Conservation (phyloP, 1,140 invertebrate genomes). For the Ceratoteleas bidentatus region DNA sequence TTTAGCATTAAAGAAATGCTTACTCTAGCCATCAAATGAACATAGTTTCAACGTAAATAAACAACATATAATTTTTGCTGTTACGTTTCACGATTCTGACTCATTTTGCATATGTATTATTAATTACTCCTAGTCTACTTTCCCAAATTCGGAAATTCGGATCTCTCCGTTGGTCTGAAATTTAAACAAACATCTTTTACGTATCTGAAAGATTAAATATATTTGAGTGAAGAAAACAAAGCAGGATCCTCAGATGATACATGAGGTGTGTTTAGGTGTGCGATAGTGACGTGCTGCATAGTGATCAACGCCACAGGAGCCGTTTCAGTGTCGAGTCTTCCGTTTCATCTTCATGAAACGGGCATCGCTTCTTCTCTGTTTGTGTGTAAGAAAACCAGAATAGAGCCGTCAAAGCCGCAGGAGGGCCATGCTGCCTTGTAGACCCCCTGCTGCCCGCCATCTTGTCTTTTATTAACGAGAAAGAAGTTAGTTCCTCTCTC, state of each 20-base stretch:
- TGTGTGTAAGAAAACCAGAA: constrained; percentile 76
- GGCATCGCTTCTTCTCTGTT: constrained; percentile 64
- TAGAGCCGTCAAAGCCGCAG: constrained; percentile 82
- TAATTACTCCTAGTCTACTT: too few relatives aligned
- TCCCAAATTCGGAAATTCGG: constrained; percentile 17
- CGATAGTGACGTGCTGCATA: constrained; percentile 77
- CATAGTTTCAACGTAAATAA: too few relatives aligned
- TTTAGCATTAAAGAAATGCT: too few relatives aligned
- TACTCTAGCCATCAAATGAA: too few relatives aligned
- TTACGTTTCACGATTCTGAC: too few relatives aligned
- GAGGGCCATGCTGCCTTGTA: constrained; percentile 75
- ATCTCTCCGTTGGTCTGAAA: constrained; percentile 28
- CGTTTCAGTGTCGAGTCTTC: constrained; percentile 72
- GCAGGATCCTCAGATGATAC: constrained; percentile 75
- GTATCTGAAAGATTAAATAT: constrained; percentile 54
- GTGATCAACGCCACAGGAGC: constrained; percentile 79
- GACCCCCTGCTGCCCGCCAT: constrained; percentile 80
- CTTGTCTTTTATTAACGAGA: constrained; percentile 81
- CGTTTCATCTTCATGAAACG: constrained; percentile 62
- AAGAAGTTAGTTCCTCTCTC: constrained; percentile 70
- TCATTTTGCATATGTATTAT: too few relatives aligned
- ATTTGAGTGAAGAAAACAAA: constrained; percentile 76
- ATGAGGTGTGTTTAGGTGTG: constrained; percentile 81
- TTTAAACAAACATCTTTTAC: constrained; percentile 20
- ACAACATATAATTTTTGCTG: too few relatives aligned